Percentiles rank a stretch among this genome's conserved stretches.
Evolutionary conservation across 2,888 invertebrate genomes (phyloP).

Genomic region (Drosophila meridiana): DNA sequence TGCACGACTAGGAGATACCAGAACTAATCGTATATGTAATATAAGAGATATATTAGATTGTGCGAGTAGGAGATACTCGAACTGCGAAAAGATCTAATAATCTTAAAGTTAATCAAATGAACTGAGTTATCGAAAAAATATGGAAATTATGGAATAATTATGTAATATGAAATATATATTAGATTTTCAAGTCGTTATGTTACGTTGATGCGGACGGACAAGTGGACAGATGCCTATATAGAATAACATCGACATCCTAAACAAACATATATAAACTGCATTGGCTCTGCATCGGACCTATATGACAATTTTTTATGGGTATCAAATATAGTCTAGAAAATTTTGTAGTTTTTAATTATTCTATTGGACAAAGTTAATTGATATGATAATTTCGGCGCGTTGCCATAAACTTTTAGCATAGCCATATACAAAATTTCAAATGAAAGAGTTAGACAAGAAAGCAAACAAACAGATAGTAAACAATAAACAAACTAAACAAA

Average conservation of each 20-base stretch:
- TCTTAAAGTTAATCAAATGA: neutral
- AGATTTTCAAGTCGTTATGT: too few species aligned
- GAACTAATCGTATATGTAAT: too few species aligned
- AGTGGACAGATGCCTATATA: too few species aligned
- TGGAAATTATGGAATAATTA: too few species aligned
- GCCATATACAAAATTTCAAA: constrained; percentile 5
- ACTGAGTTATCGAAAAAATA: neutral
- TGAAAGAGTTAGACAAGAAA: neutral
- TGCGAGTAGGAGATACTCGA: neutral
- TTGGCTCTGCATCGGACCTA: too few species aligned
- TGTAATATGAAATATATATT: too few species aligned
- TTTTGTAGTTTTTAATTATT: neutral
- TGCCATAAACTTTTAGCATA: constrained; percentile 18
- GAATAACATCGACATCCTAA: too few species aligned
- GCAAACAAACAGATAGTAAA: neutral
- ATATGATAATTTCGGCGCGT: constrained; percentile 6
- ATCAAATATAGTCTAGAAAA: neutral
- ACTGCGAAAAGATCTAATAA: too few species aligned
- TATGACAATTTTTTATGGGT: too few species aligned
- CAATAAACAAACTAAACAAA: neutral
- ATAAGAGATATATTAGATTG: neutral
- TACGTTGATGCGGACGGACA: too few species aligned
- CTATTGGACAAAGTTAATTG: neutral
- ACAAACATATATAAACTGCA: too few species aligned
- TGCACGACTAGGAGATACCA: neutral